phyloP scores from a whole-genome alignment of 2,113 vertebrate species.

The Grantiella picta region DNA sequence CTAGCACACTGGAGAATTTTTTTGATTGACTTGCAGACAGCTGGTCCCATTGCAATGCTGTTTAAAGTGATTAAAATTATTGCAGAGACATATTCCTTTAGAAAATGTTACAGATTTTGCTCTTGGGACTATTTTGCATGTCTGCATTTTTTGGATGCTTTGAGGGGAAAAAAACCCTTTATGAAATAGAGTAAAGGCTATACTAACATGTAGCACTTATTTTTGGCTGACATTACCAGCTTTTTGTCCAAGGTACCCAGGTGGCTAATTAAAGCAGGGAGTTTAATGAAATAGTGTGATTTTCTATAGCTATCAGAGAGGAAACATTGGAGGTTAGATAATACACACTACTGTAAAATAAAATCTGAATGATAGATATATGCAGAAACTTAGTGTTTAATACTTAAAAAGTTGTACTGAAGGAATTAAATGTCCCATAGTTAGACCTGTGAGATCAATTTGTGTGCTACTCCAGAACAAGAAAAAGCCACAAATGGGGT shows the following conservation, averaged over 20 bases:
- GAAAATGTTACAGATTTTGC: slow-evolving; percentile 28
- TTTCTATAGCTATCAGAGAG: not conserved
- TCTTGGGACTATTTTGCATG: slow-evolving; percentile 26
- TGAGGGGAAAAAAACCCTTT: not conserved
- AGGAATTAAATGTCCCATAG: not conserved
- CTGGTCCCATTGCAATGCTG: not conserved
- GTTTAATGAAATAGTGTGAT: slow-evolving; percentile 11
- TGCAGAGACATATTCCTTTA: not conserved
- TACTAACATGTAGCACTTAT: not conserved
- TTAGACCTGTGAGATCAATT: not conserved
- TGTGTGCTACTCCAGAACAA: not conserved
- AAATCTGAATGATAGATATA: not conserved
- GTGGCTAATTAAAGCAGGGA: slow-evolving; percentile 23
- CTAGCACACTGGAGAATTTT: not conserved
- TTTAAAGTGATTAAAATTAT: slow-evolving; percentile 9
- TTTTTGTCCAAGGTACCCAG: slow-evolving; percentile 8
- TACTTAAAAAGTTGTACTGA: not conserved
- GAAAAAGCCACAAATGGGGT: not conserved
- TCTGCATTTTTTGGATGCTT: slow-evolving; percentile 38
- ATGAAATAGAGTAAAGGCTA: slow-evolving; percentile 6
- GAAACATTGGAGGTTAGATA: not conserved
- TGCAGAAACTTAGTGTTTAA: not conserved
- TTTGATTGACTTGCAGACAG: not conserved
- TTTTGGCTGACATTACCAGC: slow-evolving; percentile 28
- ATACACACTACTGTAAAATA: not conserved